These are phyloP conservation scores for Pinna nobilis DNA, from an alignment of 1,140 invertebrate species.

Conservation along the genomic window DNA sequence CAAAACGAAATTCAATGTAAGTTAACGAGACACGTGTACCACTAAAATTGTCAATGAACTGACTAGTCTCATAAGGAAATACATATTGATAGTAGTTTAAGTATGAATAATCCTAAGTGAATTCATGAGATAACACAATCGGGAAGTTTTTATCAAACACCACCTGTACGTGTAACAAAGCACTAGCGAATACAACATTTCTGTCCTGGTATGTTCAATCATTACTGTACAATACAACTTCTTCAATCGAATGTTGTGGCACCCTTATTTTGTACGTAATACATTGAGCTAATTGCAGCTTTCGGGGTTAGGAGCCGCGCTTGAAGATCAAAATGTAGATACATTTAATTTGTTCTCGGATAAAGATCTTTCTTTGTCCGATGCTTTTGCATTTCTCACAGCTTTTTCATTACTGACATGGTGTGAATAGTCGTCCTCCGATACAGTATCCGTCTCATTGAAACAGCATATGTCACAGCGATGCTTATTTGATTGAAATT, in stretches of 20 bases:
- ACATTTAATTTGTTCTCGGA: slow-evolving; percentile 3
- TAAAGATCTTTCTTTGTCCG: slow-evolving; percentile 4
- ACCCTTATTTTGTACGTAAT: neutral
- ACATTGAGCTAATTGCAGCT: neutral
- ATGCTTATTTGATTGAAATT: neutral
- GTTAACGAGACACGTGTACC: too few species aligned
- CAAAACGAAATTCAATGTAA: too few species aligned
- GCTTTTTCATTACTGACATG: neutral
- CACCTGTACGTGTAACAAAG: slow-evolving; percentile 6
- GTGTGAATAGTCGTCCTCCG: neutral
- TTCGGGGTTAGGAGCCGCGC: neutral
- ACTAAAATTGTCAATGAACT: too few species aligned
- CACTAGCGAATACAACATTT: neutral
- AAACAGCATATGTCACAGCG: slow-evolving; percentile 2
- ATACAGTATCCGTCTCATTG: neutral
- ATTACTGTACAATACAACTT: too few species aligned
- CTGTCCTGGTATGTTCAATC: neutral
- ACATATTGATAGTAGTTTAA: too few species aligned
- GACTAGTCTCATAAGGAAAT: too few species aligned
- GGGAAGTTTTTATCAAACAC: neutral
- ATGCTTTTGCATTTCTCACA: slow-evolving; percentile 1
- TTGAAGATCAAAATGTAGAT: slow-evolving; percentile 1
- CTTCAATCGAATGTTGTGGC: slow-evolving; percentile 1
- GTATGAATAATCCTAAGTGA: too few species aligned
- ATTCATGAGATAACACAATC: too few species aligned